Evolutionary conservation across 2,888 invertebrate species (phyloP), one percentile per base, ranked within the genome.

Genomic region (Pomacea canaliculata): DNA sequence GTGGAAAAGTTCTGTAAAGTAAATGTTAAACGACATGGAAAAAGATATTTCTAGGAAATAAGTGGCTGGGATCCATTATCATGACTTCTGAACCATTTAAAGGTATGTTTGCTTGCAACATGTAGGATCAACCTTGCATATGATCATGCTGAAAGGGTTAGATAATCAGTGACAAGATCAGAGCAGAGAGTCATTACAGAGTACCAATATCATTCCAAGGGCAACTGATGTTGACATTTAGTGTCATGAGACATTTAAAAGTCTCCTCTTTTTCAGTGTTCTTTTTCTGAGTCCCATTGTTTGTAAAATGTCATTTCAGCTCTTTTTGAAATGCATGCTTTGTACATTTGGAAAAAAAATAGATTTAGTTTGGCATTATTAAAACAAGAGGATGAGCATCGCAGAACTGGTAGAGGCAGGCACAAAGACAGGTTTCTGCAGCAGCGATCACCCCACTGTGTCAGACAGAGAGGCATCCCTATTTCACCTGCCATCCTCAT

Each of bases 391-490:
- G n/a, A 63, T 19, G n/a, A 23, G 2, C 12, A n/a, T 10, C 10
- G n/a, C 19, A 63, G 27, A 19, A 23, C 10, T 18, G 63, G 19
- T n/a, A 23, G 63, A 23, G n/a, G 10, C 27, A 23, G 37, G 27
- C 27, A 63, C n/a, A 63, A 12, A 23, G 63, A 27, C 27, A 18
- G 63, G 63, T 63, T 63, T 12, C n/a, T 63, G 63, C n/a, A 63
- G 63, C 19, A 19, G 63, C n/a, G 63, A 63, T 63, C 63, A 63
- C 63, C 63, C 63, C 63, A 63, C 63, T 63, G 63, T 63, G 63
- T 27, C 63, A 63, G 12, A 63, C 12, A 63, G 10, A 23, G 27
- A 16, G 12, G 63, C 10, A 12, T 27, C n/a, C 27, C 23, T 37
- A 27, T 63, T 19, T 63, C 63, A 23, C 63, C 2, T n/a, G n/a